These are phyloP conservation scores for Adelognathus sp. DNA, from an alignment of 2,888 invertebrate genomes.

Conservation along the genomic window DNA sequence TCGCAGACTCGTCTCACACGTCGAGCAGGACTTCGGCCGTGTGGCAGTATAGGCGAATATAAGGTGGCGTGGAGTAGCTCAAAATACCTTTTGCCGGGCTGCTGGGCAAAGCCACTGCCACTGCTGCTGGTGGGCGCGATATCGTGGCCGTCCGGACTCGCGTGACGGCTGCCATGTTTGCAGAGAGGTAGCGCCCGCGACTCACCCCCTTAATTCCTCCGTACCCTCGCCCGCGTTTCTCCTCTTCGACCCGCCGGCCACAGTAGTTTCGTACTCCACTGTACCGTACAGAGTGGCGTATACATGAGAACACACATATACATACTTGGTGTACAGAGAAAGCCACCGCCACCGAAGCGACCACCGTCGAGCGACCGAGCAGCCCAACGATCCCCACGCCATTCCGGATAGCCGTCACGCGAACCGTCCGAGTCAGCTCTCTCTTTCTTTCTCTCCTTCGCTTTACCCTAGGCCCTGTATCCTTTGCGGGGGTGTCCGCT, in stretches of 20 bases:
- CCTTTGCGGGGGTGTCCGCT: constrained; percentile 59
- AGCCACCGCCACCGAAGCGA: neutral
- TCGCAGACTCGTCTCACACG: constrained; percentile 36
- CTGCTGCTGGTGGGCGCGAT: constrained; percentile 46
- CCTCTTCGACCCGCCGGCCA: neutral
- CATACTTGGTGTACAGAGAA: neutral
- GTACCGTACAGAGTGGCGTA: neutral
- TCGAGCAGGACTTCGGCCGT: constrained; percentile 44
- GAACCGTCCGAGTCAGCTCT: constrained; percentile 62
- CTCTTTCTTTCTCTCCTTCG: constrained; percentile 18
- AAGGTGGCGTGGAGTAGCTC: constrained; percentile 54
- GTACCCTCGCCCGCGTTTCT: constrained; percentile 43
- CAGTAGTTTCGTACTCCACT: neutral
- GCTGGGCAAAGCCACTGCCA: constrained; percentile 29
- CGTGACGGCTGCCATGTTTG: constrained; percentile 80
- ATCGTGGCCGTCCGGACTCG: constrained; percentile 64
- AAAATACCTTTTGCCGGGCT: constrained; percentile 52
- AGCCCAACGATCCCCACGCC: constrained; percentile 63
- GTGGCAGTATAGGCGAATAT: constrained; percentile 40
- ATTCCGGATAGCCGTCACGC: constrained; percentile 64
- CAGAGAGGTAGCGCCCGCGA: constrained; percentile 66
- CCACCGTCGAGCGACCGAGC: constrained; percentile 48
- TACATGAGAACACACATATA: neutral
- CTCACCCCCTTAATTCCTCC: constrained; percentile 63
- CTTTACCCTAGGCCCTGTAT: constrained; percentile 36